Percentiles rank a stretch among this genome's conserved stretches.
Conservation (phyloP, 2,113 vertebrate species). For the Dasyurus viverrinus region DNA sequence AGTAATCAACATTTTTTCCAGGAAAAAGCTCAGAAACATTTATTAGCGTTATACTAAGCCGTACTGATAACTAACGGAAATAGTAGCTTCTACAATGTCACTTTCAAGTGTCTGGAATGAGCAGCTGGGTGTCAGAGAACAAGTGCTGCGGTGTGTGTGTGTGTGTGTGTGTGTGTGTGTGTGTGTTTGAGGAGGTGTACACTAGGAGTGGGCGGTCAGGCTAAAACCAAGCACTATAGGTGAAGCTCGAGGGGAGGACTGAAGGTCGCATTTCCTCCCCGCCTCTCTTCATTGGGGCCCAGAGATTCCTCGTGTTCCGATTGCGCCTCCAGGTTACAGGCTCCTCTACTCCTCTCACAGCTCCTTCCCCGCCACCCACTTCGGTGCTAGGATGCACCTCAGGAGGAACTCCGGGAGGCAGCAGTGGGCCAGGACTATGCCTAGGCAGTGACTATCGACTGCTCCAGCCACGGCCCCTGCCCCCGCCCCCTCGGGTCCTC, state of each 20-base stretch:
- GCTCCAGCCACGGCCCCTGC: too few species aligned
- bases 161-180: constrained; percentile 33
- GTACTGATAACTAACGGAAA: neutral
- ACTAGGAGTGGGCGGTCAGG: constrained; percentile 61
- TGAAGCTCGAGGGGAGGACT: constrained; percentile 36
- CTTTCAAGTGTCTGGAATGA: neutral
- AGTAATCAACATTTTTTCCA: neutral
- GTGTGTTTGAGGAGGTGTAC: constrained; percentile 71
- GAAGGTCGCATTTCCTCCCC: neutral
- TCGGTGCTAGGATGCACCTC: neutral
- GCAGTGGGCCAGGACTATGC: constrained; percentile 54
- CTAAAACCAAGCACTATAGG: constrained; percentile 39
- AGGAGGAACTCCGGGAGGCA: constrained; percentile 35
- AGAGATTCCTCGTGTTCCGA: neutral
- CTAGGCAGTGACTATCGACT: constrained; percentile 31
- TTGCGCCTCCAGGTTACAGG: constrained; percentile 44
- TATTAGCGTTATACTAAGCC: constrained; percentile 44
- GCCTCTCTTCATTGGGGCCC: neutral
- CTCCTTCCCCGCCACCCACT: constrained; percentile 13
- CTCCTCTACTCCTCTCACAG: constrained; percentile 25
- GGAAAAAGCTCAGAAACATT: neutral
- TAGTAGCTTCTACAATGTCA: neutral
- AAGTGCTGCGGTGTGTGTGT: constrained; percentile 7
- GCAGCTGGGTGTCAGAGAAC: neutral
- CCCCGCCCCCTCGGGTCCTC: accelerated